Percentiles rank a stretch among this genome's conserved stretches.
phyloP scores from a whole-genome alignment of 2,113 vertebrate species.

The Onychostruthus taczanowskii region DNA sequence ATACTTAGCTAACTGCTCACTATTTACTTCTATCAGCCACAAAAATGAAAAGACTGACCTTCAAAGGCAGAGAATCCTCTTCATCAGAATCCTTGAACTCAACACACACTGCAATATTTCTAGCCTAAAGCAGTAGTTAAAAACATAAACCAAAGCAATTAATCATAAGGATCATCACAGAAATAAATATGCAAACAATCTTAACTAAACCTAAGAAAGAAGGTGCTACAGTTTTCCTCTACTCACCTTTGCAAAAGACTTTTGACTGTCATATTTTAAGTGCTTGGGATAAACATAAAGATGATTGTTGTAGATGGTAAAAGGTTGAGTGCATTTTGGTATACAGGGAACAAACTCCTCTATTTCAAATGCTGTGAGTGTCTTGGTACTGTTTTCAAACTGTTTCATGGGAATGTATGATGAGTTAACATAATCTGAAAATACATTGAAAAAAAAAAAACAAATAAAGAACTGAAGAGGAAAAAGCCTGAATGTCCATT shows the following conservation, averaged over 20 bases:
- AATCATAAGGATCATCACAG: not conserved
- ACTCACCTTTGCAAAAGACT: constrained; percentile 93
- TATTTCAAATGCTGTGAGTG: constrained; percentile 86
- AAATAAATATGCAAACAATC: not conserved
- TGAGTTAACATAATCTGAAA: constrained; percentile 93
- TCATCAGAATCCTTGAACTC: constrained; percentile 97
- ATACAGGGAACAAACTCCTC: constrained; percentile 97
- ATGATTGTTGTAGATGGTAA: constrained; percentile 97
- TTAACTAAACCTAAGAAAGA: not conserved
- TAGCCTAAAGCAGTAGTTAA: constrained; percentile 78
- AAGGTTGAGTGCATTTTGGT: constrained; percentile 93
- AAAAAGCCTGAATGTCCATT: not conserved
- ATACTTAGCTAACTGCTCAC: not conserved
- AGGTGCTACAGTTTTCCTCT: not conserved
- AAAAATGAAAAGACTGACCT: constrained; percentile 74
- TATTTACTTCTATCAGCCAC: not conserved
- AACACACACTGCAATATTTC: constrained; percentile 95
- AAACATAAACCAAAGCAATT: not conserved
- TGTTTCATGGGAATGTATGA: constrained; percentile 97
- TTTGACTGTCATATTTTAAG: constrained; percentile 96
- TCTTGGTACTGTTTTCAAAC: constrained; percentile 83
- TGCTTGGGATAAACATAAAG: constrained; percentile 94
- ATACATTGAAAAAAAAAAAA: constrained; percentile 4
- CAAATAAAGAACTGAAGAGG: constrained; percentile 19
- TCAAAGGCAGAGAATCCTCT: constrained; percentile 89